These are phyloP conservation scores for Ephestia elutella DNA, from an alignment of 1,140 invertebrate species.

Conservation along the genomic window DNA sequence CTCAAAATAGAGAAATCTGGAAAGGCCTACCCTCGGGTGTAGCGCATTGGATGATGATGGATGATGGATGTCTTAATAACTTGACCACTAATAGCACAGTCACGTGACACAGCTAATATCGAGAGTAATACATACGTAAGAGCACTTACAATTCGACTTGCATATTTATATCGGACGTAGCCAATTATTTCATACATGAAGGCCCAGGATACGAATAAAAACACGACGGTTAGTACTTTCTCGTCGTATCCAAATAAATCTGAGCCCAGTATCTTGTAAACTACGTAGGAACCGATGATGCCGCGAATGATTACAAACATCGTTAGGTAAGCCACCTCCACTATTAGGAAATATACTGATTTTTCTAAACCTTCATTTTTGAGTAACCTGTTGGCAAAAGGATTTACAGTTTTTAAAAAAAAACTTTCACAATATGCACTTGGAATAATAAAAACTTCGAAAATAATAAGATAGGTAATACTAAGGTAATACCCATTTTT, in stretches of 20 bases:
- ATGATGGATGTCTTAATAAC: too few species aligned
- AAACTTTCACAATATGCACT: too few species aligned
- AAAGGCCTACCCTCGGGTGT: too few species aligned
- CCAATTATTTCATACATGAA: slow-evolving; percentile 55
- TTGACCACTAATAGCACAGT: too few species aligned
- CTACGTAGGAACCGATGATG: slow-evolving; percentile 42
- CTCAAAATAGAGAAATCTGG: too few species aligned
- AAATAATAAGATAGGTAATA: too few species aligned
- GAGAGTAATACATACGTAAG: too few species aligned
- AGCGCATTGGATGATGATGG: too few species aligned
- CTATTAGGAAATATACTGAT: slow-evolving; percentile 35
- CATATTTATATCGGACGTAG: slow-evolving; percentile 60
- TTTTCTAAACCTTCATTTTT: slow-evolving; percentile 41
- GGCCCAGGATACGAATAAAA: slow-evolving; percentile 48
- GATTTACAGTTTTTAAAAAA: too few species aligned
- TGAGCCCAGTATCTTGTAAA: slow-evolving; percentile 42
- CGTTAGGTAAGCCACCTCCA: slow-evolving; percentile 48
- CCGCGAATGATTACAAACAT: slow-evolving; percentile 47
- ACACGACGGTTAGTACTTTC: slow-evolving; percentile 42
- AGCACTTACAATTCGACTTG: slow-evolving; percentile 50
- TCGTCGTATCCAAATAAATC: slow-evolving; percentile 50
- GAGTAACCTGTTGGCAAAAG: slow-evolving; percentile 49
- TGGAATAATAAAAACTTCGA: too few species aligned
- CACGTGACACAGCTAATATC: too few species aligned
- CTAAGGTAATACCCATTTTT: too few species aligned